Evolutionary conservation across 2,113 vertebrate genomes (phyloP).

Genomic region (mouse (Mus musculus)): GRCm39 chr9:43894001-43894500

Average conservation of each 20-base stretch:
- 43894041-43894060: too few relatives aligned
- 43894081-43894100: too few relatives aligned
- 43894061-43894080: too few relatives aligned
- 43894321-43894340: neutral
- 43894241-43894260: neutral
- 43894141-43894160: too few relatives aligned
- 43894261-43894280: neutral
- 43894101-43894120: too few relatives aligned
- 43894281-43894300: neutral
- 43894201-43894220: neutral
- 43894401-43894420: fast-evolving
- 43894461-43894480: neutral
- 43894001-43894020: too few relatives aligned
- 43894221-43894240: neutral
- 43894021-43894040: too few relatives aligned
- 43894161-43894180: too few relatives aligned
- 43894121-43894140: too few relatives aligned
- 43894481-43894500: neutral
- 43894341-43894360: neutral
- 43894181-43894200: too few relatives aligned
- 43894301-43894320: neutral
- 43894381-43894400: neutral
- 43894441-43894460: neutral
- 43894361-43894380: neutral
- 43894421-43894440: neutral